phyloP scores from a whole-genome alignment of 2,113 vertebrate species.

The Syngnathus scovelli region DNA sequence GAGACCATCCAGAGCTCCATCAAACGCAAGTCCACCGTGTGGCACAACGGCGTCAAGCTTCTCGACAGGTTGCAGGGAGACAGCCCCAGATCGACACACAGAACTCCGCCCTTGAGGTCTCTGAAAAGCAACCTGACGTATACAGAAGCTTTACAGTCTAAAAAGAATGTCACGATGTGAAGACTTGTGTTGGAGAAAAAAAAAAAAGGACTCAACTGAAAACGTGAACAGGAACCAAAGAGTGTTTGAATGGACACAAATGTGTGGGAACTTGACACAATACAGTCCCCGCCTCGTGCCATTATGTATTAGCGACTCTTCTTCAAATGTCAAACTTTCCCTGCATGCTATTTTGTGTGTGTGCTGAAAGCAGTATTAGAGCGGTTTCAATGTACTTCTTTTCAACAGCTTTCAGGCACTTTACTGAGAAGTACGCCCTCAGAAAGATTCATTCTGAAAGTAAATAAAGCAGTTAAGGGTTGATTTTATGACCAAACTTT shows the following conservation, averaged over 20 bases:
- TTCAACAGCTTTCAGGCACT: constrained; percentile 14
- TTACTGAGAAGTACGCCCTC: constrained; percentile 15
- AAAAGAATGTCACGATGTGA: constrained; percentile 20
- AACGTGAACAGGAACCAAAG: background rate
- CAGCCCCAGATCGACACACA: constrained; percentile 66
- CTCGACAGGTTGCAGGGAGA: constrained; percentile 76
- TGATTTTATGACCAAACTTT: background rate
- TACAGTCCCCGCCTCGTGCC: background rate
- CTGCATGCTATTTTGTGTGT: background rate
- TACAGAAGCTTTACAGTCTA: constrained; percentile 77
- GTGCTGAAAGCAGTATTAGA: constrained; percentile 41
- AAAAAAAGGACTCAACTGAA: background rate
- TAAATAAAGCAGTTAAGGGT: constrained; percentile 24
- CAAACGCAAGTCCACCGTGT: constrained; percentile 74
- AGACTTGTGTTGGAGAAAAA: background rate
- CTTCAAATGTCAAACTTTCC: background rate
- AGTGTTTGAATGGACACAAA: background rate
- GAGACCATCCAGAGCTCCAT: constrained; percentile 94
- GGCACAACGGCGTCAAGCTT: constrained; percentile 65
- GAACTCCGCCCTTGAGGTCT: constrained; percentile 53
- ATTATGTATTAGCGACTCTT: background rate
- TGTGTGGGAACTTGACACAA: background rate
- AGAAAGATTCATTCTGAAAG: constrained; percentile 7
- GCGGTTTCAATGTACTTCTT: constrained; percentile 8
- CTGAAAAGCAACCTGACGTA: constrained; percentile 72